A percentile compares a stretch with the other conserved stretches of the same genome.
Evolutionary conservation across 2,113 vertebrate species (phyloP).

Genomic region (Caracal caracal): DNA sequence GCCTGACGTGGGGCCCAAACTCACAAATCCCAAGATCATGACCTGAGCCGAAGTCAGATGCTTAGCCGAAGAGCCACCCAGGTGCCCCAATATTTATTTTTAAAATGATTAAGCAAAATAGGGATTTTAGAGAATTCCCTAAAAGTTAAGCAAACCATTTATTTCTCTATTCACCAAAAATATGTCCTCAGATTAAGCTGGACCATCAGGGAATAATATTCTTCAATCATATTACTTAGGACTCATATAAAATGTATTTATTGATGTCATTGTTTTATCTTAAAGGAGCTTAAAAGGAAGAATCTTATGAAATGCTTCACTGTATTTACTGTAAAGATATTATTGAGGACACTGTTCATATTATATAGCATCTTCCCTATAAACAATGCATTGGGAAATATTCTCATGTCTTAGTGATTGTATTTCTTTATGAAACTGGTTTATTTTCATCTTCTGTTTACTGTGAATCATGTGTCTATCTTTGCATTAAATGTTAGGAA

Average conservation of each 20-base stretch:
- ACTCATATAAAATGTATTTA: not conserved
- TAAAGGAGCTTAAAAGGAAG: not conserved
- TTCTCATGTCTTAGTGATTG: not conserved
- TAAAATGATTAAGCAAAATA: not conserved
- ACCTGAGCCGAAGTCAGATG: too few relatives aligned
- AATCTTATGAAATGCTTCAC: not conserved
- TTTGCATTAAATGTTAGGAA: not conserved
- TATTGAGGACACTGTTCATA: not conserved
- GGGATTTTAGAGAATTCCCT: not conserved
- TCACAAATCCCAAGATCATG: too few relatives aligned
- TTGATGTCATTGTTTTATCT: not conserved
- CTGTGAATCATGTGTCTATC: not conserved
- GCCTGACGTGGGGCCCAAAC: too few relatives aligned
- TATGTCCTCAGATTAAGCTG: not conserved
- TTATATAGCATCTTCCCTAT: not conserved
- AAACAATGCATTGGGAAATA: not conserved
- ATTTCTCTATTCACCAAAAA: not conserved
- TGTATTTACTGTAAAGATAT: conserved; percentile 13
- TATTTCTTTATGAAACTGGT: not conserved
- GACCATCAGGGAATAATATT: not conserved
- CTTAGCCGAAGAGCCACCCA: too few relatives aligned
- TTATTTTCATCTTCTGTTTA: conserved; percentile 36
- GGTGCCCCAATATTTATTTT: not conserved
- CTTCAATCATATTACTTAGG: not conserved
- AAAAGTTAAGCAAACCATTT: not conserved